Percentiles rank a stretch among this genome's conserved stretches.
Evolutionary conservation across 2,888 invertebrate genomes (phyloP).

Genomic region (Drosophila neutralis): DNA sequence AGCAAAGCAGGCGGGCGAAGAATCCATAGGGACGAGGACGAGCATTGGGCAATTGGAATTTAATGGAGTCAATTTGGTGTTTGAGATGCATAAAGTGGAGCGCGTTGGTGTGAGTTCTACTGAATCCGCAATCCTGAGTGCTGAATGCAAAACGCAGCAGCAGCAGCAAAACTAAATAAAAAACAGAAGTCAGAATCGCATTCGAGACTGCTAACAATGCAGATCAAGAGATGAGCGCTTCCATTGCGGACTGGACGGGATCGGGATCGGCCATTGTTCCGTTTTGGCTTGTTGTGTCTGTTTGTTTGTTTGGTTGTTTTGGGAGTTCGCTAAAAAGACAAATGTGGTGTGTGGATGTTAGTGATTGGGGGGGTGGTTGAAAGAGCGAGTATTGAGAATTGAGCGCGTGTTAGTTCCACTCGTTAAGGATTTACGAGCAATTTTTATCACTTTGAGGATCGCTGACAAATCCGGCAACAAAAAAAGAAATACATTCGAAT

Average conservation of each 20-base stretch:
- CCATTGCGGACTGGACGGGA: conserved; percentile 68
- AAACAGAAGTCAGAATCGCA: conserved; percentile 51
- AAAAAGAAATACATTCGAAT: conserved; percentile 21
- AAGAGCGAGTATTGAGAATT: conserved; percentile 18
- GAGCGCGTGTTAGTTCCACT: conserved; percentile 82
- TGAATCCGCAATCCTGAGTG: conserved; percentile 30
- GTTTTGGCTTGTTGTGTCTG: conserved; percentile 47
- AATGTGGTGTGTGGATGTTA: conserved; percentile 65
- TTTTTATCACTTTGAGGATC: conserved; percentile 85
- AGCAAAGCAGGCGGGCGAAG: not conserved
- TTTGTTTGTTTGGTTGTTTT: conserved; percentile 38
- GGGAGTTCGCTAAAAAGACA: conserved; percentile 75
- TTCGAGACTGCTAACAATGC: conserved; percentile 70
- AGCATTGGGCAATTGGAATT: conserved; percentile 77
- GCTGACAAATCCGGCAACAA: conserved; percentile 84
- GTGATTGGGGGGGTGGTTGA: conserved; percentile 10
- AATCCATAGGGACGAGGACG: conserved; percentile 38
- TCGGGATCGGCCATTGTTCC: conserved; percentile 77
- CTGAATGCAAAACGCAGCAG: conserved; percentile 13
- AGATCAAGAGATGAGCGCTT: conserved; percentile 77
- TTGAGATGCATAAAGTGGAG: conserved; percentile 78
- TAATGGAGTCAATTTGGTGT: conserved; percentile 80
- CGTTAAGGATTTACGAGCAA: conserved; percentile 85
- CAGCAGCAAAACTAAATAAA: conserved; percentile 2
- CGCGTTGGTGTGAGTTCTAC: conserved; percentile 63